Evolutionary conservation across 2,797 vertebrate species (phyloP).

Genomic region (Nyctalus aviator): DNA sequence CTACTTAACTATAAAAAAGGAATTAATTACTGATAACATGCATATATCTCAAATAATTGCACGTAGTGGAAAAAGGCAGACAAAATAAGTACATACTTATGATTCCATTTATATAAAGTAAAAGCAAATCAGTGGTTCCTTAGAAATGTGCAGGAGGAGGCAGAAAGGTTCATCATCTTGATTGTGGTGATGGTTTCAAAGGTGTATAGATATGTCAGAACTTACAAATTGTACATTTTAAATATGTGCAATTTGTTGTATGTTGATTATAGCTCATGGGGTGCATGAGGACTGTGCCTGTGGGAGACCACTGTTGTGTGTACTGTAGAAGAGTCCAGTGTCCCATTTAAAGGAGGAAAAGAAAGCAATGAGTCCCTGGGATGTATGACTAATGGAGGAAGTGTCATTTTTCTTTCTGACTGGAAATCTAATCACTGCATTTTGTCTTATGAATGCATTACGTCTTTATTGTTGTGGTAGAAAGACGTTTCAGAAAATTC

Average conservation of each 20-base stretch:
- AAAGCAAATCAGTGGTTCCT: neutral
- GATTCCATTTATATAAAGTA: neutral
- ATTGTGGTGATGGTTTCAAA: neutral
- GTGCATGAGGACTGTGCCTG: neutral
- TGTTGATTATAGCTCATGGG: neutral
- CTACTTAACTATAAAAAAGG: neutral
- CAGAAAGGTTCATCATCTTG: neutral
- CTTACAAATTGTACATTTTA: neutral
- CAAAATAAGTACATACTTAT: neutral
- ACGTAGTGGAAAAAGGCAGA: neutral
- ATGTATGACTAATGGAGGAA: neutral
- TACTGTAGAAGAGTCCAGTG: neutral
- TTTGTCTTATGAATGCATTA: neutral
- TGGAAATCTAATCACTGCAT: neutral
- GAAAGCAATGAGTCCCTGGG: neutral
- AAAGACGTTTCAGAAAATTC: constrained; percentile 55
- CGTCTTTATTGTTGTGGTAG: neutral
- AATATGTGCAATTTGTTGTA: neutral
- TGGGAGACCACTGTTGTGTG: neutral
- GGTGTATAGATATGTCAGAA: neutral
- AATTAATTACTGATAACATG: neutral
- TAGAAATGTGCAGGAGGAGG: neutral
- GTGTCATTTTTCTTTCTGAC: constrained; percentile 34
- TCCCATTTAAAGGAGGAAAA: neutral
- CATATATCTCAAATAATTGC: constrained; percentile 9